These are phyloP conservation scores for Taenioides sp. DNA, from an alignment of 2,797 vertebrate species.

Conservation along the genomic window DNA sequence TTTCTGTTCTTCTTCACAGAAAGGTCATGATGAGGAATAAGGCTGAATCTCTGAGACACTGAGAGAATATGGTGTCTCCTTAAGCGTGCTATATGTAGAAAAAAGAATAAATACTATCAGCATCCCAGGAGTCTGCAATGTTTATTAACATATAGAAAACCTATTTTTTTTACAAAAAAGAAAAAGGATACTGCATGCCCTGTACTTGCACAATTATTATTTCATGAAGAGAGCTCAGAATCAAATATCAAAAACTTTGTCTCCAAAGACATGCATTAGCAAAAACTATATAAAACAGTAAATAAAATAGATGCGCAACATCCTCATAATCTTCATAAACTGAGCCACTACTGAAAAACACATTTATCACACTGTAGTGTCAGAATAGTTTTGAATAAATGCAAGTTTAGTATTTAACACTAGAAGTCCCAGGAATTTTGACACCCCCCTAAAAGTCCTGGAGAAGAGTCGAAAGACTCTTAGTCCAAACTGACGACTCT, in stretches of 20 bases:
- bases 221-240: no score
- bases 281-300: no score
- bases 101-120: conserved; percentile 58
- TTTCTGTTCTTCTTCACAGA: conserved; percentile 47
- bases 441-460: no score
- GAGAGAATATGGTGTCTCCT: conserved; percentile 46
- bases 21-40: conserved; percentile 63
- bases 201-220: background rate
- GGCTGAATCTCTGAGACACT: conserved; percentile 44
- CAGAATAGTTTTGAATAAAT: background rate
- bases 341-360: background rate
- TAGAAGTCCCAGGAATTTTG: no score
- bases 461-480: no score
- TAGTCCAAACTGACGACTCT: no score
- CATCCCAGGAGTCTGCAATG: conserved; percentile 39
- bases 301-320: no score
- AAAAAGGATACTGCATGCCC: background rate
- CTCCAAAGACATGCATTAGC: no score
- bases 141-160: conserved; percentile 2
- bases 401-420: background rate
- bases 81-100: conserved; percentile 53
- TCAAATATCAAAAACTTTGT: no score
- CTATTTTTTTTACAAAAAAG: background rate
- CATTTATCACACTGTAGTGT: background rate
- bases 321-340: no score